Conservation (phyloP, 1,140 invertebrate species). For the Hyles euphorbiae region DNA sequence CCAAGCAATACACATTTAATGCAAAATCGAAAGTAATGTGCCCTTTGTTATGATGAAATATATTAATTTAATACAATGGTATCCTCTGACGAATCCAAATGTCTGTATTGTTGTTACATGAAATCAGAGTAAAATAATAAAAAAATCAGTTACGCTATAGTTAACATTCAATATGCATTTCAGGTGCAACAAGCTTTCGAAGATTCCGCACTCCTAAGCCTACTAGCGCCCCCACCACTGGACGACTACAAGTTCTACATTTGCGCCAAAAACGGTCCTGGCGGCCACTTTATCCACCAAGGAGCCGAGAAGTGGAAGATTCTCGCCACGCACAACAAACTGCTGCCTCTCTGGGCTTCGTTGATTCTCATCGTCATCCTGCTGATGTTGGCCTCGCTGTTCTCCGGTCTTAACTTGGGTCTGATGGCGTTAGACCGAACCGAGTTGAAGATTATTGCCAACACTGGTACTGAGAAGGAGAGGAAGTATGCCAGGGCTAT, state of each 20-base stretch:
- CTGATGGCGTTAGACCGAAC: conserved; percentile 97
- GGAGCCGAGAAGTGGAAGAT: conserved; percentile 80
- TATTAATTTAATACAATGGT: no score
- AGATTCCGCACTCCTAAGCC: conserved; percentile 75
- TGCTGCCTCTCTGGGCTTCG: conserved; percentile 86
- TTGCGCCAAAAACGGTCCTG: conserved; percentile 77
- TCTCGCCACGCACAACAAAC: conserved; percentile 80
- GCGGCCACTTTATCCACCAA: conserved; percentile 82
- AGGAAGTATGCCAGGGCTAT: conserved; percentile 90
- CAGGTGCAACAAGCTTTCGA: conserved; percentile 43
- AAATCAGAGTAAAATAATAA: no score
- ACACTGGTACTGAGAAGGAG: conserved; percentile 88
- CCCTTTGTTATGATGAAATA: no score
- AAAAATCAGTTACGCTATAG: no score
- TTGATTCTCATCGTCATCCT: conserved; percentile 86
- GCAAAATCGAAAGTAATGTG: no score
- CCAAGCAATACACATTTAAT: no score
- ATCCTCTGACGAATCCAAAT: no score
- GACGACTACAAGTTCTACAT: conserved; percentile 78
- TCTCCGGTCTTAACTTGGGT: conserved; percentile 97
- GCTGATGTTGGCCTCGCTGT: conserved; percentile 91
- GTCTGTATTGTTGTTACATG: no score
- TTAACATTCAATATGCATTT: conserved; percentile 1
- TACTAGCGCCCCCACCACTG: conserved; percentile 76
- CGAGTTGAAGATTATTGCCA: conserved; percentile 94